Base-by-base conservation (phyloP, 2,888 invertebrate genomes). In the Machimus rusticus region DNA sequence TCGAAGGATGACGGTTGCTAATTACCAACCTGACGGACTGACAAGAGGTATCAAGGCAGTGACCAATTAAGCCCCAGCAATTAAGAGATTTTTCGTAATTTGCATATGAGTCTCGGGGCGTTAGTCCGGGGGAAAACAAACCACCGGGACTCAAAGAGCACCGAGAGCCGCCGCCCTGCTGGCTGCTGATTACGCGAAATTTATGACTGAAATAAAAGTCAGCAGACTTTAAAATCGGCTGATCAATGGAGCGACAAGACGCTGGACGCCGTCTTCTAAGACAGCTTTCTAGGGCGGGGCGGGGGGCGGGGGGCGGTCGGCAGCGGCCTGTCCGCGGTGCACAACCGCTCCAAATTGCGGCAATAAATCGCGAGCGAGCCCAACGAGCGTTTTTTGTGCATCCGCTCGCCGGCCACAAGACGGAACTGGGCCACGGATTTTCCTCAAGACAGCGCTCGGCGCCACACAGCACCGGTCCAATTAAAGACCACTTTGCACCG, bases 201-300 rank as follows among this genome's bases (percentile, higher is more conserved):
- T 86, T 86, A 86, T 77, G 76, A 14, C 23, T 19, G 51, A n/a
- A 74, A 86, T 86, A 86, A 86, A 86, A 86, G 86, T 86, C 76
- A 86, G 76, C 76, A 86, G 86, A 86, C 86, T 86, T 76, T 76
- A 76, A 86, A 86, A 86, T 86, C 74, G 86, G 5, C 19, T 74
- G 86, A 86, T 74, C 86, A 86, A 86, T 86, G 55, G 14, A 51
- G 51, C 81, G 81, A 31, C 55, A 14, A 81, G 28, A 51, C 55
- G 43, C 46, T 79, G 81, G 66, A 28, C 66, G 23, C 8, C 23
- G 14, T 81, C 46, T 2, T 5, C 66, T 0, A 19, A 28, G 28
- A 19, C 0, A 14, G 8, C 66, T 23, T 66, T 14, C 66, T 66
- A 28, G 12, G 66, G 0, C 66, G 23, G 66, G 66, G 12, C 23